Evolutionary conservation across 1,140 invertebrate genomes (phyloP).

Genomic region (Delia radicum): DNA sequence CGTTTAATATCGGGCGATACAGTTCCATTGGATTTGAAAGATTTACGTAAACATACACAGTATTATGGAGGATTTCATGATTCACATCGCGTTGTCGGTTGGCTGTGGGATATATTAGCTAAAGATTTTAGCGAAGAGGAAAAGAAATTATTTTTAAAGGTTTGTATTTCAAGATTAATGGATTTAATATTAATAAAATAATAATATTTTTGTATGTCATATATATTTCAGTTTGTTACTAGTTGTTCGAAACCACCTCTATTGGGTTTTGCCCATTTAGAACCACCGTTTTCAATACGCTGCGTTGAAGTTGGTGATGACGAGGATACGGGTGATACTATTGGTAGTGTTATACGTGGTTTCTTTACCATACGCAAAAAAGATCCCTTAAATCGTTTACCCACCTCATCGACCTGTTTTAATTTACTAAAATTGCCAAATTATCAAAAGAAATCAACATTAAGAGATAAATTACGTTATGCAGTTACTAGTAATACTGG

Average conservation of each 20-base stretch:
- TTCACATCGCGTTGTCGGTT: slow-evolving; percentile 94
- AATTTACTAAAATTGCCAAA: slow-evolving; percentile 98
- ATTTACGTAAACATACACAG: slow-evolving; percentile 90
- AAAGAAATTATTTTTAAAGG: slow-evolving; percentile 90
- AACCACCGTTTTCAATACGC: slow-evolving; percentile 98
- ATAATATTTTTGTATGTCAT: not conserved
- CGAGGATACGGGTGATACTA: slow-evolving; percentile 77
- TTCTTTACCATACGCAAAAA: slow-evolving; percentile 97
- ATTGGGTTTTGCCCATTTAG: slow-evolving; percentile 94
- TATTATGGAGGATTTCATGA: slow-evolving; percentile 99
- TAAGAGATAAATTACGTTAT: slow-evolving; percentile 95
- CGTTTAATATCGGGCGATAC: slow-evolving; percentile 90
- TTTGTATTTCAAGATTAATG: slow-evolving; percentile 33
- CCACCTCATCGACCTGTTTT: slow-evolving; percentile 98
- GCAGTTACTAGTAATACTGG: slow-evolving; percentile 97
- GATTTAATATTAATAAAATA: not conserved
- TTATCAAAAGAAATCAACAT: slow-evolving; percentile 93
- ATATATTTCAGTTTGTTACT: slow-evolving; percentile 85
- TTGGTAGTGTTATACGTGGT: slow-evolving; percentile 90
- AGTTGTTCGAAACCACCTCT: slow-evolving; percentile 95
- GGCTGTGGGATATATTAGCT: slow-evolving; percentile 98
- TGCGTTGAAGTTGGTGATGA: slow-evolving; percentile 99
- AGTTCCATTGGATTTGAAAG: slow-evolving; percentile 83
- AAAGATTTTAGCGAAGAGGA: slow-evolving; percentile 94
- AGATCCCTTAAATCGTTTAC: slow-evolving; percentile 92